phyloP scores from a whole-genome alignment of 2,797 vertebrate genomes.

The Muscicapa comitata region DNA sequence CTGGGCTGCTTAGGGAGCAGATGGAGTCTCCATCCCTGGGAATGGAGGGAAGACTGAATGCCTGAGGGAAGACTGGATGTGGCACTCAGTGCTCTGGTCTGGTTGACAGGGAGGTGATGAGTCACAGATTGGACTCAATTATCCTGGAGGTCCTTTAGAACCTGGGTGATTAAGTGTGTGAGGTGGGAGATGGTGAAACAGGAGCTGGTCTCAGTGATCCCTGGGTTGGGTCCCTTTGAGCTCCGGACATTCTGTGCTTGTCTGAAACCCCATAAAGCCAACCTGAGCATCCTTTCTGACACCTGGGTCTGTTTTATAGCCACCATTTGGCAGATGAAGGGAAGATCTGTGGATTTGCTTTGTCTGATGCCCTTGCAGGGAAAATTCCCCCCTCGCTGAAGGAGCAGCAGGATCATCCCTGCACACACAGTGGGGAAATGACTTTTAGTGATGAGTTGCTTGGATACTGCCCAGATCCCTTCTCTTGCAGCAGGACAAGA shows the following conservation, averaged over 20 bases:
- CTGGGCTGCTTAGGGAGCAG: not conserved
- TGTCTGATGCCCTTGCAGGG: not conserved
- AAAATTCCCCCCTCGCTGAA: not conserved
- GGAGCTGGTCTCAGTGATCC: rapidly evolving
- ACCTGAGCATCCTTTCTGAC: not conserved
- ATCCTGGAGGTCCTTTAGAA: not conserved
- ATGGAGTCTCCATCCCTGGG: rapidly evolving
- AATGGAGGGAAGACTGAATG: no score
- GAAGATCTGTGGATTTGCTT: not conserved
- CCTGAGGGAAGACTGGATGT: rapidly evolving
- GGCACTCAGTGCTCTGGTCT: not conserved
- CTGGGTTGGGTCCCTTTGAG: no score
- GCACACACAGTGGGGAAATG: rapidly evolving
- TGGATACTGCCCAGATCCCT: not conserved
- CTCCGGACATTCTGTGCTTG: not conserved
- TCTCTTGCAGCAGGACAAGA: not conserved
- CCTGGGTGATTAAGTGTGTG: not conserved
- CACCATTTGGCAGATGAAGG: rapidly evolving
- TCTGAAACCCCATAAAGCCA: not conserved
- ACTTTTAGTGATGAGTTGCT: rapidly evolving
- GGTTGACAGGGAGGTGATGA: not conserved
- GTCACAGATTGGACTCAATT: not conserved
- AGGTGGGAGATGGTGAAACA: not conserved
- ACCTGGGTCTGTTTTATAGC: not conserved
- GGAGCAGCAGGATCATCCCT: not conserved